phyloP scores from a whole-genome alignment of 1,140 invertebrate species.

The Drosophila pallidifrons region DNA sequence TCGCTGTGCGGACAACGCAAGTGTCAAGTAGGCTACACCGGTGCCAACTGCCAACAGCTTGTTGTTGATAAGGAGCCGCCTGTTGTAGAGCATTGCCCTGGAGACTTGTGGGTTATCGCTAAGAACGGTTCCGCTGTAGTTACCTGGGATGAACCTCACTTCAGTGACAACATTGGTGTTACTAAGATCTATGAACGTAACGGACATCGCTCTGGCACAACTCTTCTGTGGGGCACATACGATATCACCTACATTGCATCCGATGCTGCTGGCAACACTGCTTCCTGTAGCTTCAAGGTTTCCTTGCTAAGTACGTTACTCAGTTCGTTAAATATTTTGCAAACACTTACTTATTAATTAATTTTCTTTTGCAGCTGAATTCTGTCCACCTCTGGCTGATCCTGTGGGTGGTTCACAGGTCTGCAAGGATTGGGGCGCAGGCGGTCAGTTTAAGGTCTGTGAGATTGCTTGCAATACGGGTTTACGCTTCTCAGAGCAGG shows the following conservation, averaged over 20 bases:
- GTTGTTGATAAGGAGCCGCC: conserved; percentile 95
- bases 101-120: conserved; percentile 97
- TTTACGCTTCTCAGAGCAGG: conserved; percentile 94
- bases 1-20: conserved; percentile 95
- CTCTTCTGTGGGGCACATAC: conserved; percentile 96
- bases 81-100: conserved; percentile 94
- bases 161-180: conserved; percentile 94
- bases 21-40: conserved; percentile 93
- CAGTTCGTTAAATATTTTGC: neutral
- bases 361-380: conserved; percentile 89
- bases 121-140: conserved; percentile 96
- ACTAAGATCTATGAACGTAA: conserved; percentile 93
- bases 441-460: conserved; percentile 95
- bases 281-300: conserved; percentile 96
- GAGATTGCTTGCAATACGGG: conserved; percentile 95
- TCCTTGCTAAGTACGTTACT: conserved; percentile 92
- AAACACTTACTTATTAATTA: neutral
- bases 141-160: conserved; percentile 97
- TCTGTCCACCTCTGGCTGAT: conserved; percentile 94
- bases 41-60: conserved; percentile 93
- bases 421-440: conserved; percentile 98
- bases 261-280: conserved; percentile 95
- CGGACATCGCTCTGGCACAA: conserved; percentile 95
- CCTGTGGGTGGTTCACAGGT: conserved; percentile 95
- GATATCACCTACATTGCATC: conserved; percentile 97